Percentiles rank a stretch among this genome's conserved stretches.
Conservation (phyloP, 1,140 invertebrate species). For the Zaprionus davidi region DNA sequence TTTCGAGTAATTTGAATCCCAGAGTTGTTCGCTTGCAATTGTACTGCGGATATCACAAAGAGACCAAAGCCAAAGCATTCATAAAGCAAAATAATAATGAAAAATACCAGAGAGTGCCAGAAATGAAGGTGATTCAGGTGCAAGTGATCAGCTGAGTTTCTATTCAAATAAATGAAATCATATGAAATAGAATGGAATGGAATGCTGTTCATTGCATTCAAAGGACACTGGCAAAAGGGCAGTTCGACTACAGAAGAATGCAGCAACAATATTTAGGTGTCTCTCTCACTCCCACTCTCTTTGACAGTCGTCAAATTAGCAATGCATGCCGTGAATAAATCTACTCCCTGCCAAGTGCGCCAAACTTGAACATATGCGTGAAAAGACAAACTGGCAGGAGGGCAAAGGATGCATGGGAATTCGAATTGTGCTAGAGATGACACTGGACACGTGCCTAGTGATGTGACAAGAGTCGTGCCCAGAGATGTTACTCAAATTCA, state of each 20-base stretch:
- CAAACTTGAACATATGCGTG: constrained; percentile 40
- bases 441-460: background rate
- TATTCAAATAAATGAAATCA: background rate
- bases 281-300: no score
- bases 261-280: background rate
- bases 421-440: background rate
- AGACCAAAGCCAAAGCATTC: background rate
- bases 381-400: constrained; percentile 6
- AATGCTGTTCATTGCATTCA: background rate
- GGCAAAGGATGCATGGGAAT: background rate
- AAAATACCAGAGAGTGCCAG: background rate
- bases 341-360: background rate
- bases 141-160: no score
- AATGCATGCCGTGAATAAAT: background rate
- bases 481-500: background rate
- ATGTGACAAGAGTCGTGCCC: background rate
- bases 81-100: background rate
- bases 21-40: background rate
- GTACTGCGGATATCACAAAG: background rate
- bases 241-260: background rate
- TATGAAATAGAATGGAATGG: background rate
- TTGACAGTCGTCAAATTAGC: background rate
- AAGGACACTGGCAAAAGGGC: background rate
- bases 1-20: background rate
- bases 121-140: background rate